Base-by-base conservation (phyloP, 1,140 invertebrate genomes). In the Eurosta solidaginis region DNA sequence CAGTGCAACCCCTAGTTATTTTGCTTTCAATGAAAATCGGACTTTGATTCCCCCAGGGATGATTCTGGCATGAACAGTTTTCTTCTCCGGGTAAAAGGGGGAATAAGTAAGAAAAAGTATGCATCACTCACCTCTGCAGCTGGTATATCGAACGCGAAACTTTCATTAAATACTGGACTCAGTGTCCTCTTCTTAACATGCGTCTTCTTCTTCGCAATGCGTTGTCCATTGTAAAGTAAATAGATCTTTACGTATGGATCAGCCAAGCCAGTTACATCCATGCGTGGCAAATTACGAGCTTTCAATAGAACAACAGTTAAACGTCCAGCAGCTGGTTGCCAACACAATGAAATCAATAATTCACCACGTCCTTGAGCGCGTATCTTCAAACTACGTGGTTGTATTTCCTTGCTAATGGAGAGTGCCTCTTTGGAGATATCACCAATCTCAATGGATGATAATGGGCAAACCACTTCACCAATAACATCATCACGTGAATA, bases 111-210 rank as follows among this genome's bases (percentile, higher is more conserved):
- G 6, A 73, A 9, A 9, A 29, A 29, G 0, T 50, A 76, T 6
- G 7, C n/a, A 29, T 25, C 6, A 79, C 84, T 81, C 63, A 89
- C 89, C 81, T 89, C 90, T 25, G 88, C 87, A 44, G 89, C 89
- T 0, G 95, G 95, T 80, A 96, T 94, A 78, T 96, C 94, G 84
- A 96, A 96, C 22, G 94, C 93, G 85, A 96, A 99, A 22, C 96
- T 97, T 89, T 99, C 98, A 89, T 99, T 99, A 90, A 98, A 99
- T 63, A 99, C 96, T 0, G 98, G 98, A 89, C 97, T 98, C 75
- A 98, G 90, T 3, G 98, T 99, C 42, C 97, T 92, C 87, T 98
- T 99, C 91, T 99, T 99, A 29, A 99, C 97, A 85, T 98, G 97
- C 0, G 98, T 99, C 90, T 99, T 99, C 91, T 99, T 99, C 90